Conservation (phyloP, 2,113 vertebrate genomes). For the Hydrolagus affinis region DNA sequence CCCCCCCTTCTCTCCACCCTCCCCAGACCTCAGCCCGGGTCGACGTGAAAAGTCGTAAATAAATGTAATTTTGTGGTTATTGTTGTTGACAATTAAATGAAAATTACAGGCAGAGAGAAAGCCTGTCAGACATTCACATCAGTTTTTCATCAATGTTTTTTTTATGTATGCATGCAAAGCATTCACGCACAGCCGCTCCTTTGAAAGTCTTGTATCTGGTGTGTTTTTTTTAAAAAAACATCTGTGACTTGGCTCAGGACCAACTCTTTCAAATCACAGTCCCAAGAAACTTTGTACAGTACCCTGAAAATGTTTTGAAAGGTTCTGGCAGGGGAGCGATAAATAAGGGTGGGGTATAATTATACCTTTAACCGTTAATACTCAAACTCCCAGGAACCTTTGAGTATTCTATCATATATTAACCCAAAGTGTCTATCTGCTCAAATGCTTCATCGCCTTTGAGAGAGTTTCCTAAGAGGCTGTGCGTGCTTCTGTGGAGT, state of each 20-base stretch:
- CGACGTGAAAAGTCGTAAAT: no score
- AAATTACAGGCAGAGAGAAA: neutral
- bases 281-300: neutral
- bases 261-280: neutral
- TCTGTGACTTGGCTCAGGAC: constrained; percentile 14
- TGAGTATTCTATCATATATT: neutral
- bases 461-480: neutral
- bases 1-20: no score
- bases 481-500: neutral
- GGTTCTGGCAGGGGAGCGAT: neutral
- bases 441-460: neutral
- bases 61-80: no score
- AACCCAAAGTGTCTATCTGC: constrained; percentile 1
- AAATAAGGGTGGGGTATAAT: constrained; percentile 24
- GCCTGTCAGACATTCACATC: constrained; percentile 6
- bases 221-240: constrained; percentile 3
- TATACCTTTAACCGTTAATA: constrained; percentile 17
- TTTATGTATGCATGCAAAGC: neutral
- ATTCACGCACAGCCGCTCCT: neutral
- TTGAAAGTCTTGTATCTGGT: constrained; percentile 15
- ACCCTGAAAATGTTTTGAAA: neutral
- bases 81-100: neutral
- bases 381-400: constrained; percentile 20
- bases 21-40: no score
- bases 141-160: constrained; percentile 3